These are phyloP conservation scores for Apis laboriosa DNA, from an alignment of 1,140 invertebrate genomes.

Conservation along the genomic window DNA sequence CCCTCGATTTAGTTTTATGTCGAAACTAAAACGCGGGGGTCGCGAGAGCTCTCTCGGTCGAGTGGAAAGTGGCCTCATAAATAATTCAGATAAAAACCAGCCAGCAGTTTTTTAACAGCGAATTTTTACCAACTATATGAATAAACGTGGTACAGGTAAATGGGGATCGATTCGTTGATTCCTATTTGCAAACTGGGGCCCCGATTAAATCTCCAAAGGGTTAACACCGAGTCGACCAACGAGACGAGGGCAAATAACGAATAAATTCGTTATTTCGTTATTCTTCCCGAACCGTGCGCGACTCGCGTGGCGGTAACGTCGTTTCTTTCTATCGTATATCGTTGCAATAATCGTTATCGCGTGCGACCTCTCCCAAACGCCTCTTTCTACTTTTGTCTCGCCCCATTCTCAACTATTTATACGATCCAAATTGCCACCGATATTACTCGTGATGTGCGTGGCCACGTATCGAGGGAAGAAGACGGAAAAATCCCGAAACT, in stretches of 20 bases:
- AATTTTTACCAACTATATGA: too few species aligned
- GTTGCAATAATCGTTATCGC: slow-evolving; percentile 48
- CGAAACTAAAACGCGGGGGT: background rate
- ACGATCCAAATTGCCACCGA: background rate
- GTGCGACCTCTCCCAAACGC: background rate
- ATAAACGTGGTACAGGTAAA: too few species aligned
- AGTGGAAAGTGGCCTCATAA: background rate
- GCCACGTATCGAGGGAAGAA: background rate
- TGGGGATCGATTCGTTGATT: too few species aligned
- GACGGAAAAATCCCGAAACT: slow-evolving; percentile 1
- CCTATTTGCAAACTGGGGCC: background rate
- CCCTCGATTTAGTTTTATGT: background rate
- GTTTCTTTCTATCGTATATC: background rate
- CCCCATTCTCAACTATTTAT: slow-evolving; percentile 1
- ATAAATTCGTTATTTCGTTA: background rate
- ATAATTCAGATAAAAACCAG: background rate
- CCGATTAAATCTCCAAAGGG: background rate
- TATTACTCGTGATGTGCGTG: background rate
- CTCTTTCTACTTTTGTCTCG: background rate
- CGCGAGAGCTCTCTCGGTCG: background rate
- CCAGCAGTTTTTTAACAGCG: too few species aligned
- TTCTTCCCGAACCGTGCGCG: background rate
- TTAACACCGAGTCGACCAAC: background rate
- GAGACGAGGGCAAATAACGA: background rate
- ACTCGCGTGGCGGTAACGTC: background rate